phyloP scores from a whole-genome alignment of 2,797 vertebrate genomes.

The Enteromius fasciolatus region DNA sequence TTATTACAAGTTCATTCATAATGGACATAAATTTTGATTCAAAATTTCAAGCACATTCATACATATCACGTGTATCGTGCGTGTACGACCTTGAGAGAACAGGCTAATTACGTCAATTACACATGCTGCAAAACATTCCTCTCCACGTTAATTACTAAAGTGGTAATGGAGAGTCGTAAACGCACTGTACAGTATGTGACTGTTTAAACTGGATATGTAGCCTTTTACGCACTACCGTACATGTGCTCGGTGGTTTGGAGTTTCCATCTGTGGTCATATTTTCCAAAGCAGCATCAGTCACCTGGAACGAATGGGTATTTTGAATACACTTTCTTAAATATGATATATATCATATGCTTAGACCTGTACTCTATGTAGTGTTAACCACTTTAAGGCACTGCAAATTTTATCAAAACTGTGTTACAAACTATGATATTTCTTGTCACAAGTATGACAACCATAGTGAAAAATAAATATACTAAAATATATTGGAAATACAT shows the following conservation, averaged over 20 bases:
- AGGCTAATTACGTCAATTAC: not conserved
- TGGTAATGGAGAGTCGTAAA: constrained; percentile 20
- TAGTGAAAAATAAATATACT: not conserved
- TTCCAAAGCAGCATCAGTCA: constrained; percentile 70
- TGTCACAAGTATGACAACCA: not conserved
- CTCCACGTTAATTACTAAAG: constrained; percentile 23
- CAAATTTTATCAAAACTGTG: not conserved
- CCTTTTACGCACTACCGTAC: not conserved
- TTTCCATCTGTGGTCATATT: constrained; percentile 68
- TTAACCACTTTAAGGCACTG: not conserved
- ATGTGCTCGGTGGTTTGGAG: constrained; percentile 54
- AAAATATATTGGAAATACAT: not conserved
- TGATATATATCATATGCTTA: constrained; percentile 5
- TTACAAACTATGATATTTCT: not conserved
- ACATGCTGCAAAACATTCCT: not conserved
- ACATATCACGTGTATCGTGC: not conserved
- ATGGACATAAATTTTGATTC: not conserved
- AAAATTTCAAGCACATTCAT: constrained; percentile 3
- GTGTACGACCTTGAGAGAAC: not conserved
- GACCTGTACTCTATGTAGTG: not conserved
- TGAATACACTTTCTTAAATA: constrained; percentile 54
- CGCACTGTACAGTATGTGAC: constrained; percentile 5
- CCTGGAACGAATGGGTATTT: constrained; percentile 24
- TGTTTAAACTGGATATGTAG: constrained; percentile 25
- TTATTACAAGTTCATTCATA: not conserved